phyloP scores from a whole-genome alignment of 2,113 vertebrate genomes.

The Symphodus melops region DNA sequence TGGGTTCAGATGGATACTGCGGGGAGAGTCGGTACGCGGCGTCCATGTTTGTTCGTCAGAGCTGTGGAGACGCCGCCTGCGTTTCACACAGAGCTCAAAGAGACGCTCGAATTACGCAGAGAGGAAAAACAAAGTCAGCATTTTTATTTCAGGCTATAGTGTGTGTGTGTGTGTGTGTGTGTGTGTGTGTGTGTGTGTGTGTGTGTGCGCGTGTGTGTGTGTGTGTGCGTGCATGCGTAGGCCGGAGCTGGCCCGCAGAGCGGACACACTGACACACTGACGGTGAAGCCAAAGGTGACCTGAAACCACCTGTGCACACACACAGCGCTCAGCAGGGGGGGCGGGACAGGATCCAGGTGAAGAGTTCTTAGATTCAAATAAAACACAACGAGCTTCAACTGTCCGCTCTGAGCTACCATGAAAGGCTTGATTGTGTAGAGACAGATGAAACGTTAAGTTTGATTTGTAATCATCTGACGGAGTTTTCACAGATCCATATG shows the following conservation, averaged over 20 bases:
- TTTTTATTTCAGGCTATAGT: too few species aligned
- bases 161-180: not conserved
- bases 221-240: not conserved
- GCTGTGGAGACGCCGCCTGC: not conserved
- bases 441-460: too few species aligned
- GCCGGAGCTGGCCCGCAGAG: not conserved
- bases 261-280: not conserved
- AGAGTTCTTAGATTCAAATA: constrained; percentile 45
- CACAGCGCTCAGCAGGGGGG: constrained; percentile 38
- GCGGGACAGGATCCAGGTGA: constrained; percentile 28
- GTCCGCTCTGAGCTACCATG: too few species aligned
- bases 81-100: not conserved
- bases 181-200: not conserved
- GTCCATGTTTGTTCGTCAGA: constrained; percentile 7
- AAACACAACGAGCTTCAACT: constrained; percentile 4
- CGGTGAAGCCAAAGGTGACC: constrained; percentile 49
- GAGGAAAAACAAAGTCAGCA: not conserved
- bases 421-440: too few species aligned
- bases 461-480: too few species aligned
- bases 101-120: not conserved
- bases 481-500: too few species aligned
- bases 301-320: constrained; percentile 51
- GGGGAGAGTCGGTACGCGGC: not conserved
- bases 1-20: constrained; percentile 15
- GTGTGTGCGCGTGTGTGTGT: not conserved